Base-by-base conservation (phyloP, 2,888 invertebrate genomes). In the Strigamia maritima region DNA sequence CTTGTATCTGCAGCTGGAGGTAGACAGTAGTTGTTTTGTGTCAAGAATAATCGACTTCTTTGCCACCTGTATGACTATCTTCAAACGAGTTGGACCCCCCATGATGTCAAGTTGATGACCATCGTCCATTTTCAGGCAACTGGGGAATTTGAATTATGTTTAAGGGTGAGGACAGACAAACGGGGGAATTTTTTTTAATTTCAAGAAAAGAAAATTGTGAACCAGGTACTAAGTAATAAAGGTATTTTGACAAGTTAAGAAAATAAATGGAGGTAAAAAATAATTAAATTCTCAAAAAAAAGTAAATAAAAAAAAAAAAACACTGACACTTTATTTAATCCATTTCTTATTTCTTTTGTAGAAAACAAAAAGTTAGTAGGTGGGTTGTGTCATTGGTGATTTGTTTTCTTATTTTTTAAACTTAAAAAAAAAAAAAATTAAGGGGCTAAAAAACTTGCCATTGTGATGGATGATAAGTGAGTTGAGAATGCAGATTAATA, bases 401-500 rank as follows among this genome's bases (percentile, higher is more conserved):
- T 22, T 65, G 19, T 65, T 65, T 65, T 24, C 60, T 12, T 22
- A 65, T 22, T 22, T 65, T 65, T 65, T 65, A 24, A 16, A 2
- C 22, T 1, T n/a, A n/a, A n/a, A n/a, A 6, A 65, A 65, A n/a
- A 24, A 65, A 65, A 65, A 24, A 24, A 24, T 22, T 22, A 24
- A 10, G 19, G 3, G 10, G 19, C 2, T 8, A 65, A 24, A 24
- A 65, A 65, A 65, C 24, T 19, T 7, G 60, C 60, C 24, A 65
- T 65, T 65, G 60, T 65, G 60, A 65, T 65, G 60, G 60, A 65
- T 65, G 60, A 65, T 65, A 22, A n/a, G 60, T 19, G 22, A 65
- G 60, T 65, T 65, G 60, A 65, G 60, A 65, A 65, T 65, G 60
- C 60, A 65, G 60, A 65, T 65, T 65, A 65, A 65, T 65, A 65